Conservation (phyloP, 2,113 vertebrate species). For the Pseudorasbora parva region DNA sequence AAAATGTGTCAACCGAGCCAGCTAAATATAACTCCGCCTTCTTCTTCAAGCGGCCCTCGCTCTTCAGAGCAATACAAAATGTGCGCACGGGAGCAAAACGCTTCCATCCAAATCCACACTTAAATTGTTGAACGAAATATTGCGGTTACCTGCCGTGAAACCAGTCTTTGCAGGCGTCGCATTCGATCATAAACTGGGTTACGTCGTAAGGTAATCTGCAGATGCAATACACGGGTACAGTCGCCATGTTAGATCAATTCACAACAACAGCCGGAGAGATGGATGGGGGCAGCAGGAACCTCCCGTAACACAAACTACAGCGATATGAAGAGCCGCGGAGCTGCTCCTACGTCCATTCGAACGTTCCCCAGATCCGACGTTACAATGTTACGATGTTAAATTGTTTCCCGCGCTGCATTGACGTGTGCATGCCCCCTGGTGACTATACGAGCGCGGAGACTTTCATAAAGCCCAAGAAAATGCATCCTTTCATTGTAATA, state of each 20-base stretch:
- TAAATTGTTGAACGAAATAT: conserved; percentile 3
- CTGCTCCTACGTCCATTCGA: conserved; percentile 68
- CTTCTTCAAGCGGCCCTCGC: conserved; percentile 78
- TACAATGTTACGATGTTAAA: conserved; percentile 65
- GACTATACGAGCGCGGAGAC: conserved; percentile 75
- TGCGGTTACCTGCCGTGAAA: conserved; percentile 93
- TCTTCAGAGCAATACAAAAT: conserved; percentile 63
- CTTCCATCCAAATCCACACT: conserved; percentile 58
- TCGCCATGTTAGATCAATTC: conserved; percentile 95
- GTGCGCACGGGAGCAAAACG: conserved; percentile 69
- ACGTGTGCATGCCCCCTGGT: conserved; percentile 82
- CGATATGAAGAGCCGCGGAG: conserved; percentile 75
- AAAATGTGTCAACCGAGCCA: conserved; percentile 71
- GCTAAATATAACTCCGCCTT: conserved; percentile 80
- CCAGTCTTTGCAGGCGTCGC: conserved; percentile 97
- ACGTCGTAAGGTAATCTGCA: conserved; percentile 98
- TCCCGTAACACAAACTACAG: conserved; percentile 70
- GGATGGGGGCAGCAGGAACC: conserved; percentile 74
- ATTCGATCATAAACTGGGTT: conserved; percentile 98
- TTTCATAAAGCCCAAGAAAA: conserved; percentile 66
- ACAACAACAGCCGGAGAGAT: conserved; percentile 79
- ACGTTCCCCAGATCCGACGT: conserved; percentile 60
- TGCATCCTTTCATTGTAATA: conserved; percentile 69
- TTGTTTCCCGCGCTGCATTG: conserved; percentile 72
- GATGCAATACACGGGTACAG: conserved; percentile 97